Base-by-base conservation (phyloP, 2,888 invertebrate species). In the Cheilosia impressa region DNA sequence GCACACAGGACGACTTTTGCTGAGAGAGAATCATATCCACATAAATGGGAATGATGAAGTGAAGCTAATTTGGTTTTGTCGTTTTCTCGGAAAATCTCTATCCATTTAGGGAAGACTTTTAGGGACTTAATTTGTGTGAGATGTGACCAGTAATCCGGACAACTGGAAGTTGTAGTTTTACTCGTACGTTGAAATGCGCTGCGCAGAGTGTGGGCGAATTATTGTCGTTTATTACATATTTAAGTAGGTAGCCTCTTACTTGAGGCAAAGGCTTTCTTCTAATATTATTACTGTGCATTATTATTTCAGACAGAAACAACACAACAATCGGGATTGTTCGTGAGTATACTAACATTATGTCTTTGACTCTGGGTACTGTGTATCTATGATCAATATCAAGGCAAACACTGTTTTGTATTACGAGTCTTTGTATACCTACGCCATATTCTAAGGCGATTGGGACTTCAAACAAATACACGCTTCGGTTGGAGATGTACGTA, bases 41-140 rank as follows among this genome's bases (percentile, higher is more conserved):
- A 84, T 75, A 85, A 85, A 80, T 75, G 71, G 79, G 55, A 85
- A 85, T 85, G 81, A 85, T 85, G 81, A 81, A 81, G 81, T 85
- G 81, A 81, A 43, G 71, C 81, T 85, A 81, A 85, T 81, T 85
- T 85, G 76, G 71, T 77, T 72, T 62, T 77, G 80, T 80, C 75
- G 76, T 66, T 78, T 83, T 63, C n/a, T 80, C 73, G 47, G 65
- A 45, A 79, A 79, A 52, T 50, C 52, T 79, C 72, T 79, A 65
- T 72, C 52, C 58, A 58, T 76, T 76, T 75, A 34, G 57, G 27
- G 66, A 73, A 60, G 66, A 66, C 80, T 80, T 73, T 80, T 80
- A 71, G 66, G 62, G 62, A 81, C 85, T 77, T 85, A 81, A 77
- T 85, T 85, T 72, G 50, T 62, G 69, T 41, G 58, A 58, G 68